phyloP scores from a whole-genome alignment of 2,113 vertebrate genomes.

The Hemicordylus capensis region DNA sequence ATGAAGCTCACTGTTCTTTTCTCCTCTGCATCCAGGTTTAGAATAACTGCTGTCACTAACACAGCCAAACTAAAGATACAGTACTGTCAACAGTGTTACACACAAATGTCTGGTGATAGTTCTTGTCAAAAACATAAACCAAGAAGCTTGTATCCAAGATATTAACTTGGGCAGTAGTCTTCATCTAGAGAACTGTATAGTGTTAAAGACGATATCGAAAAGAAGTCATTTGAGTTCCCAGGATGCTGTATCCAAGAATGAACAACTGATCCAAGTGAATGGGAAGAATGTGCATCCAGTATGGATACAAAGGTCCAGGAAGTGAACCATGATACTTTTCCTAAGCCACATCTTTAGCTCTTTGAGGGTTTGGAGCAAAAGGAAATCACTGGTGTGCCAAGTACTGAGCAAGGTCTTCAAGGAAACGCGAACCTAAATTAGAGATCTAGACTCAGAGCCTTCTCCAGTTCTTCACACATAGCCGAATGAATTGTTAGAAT shows the following conservation, averaged over 20 bases:
- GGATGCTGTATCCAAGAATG: not conserved
- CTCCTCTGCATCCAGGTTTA: not conserved
- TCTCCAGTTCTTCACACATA: no score
- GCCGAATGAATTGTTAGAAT: no score
- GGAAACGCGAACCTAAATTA: not conserved
- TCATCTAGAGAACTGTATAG: conserved; percentile 21
- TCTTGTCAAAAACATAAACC: conserved; percentile 5
- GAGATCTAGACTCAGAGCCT: no score
- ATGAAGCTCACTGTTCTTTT: not conserved
- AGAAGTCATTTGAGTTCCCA: not conserved
- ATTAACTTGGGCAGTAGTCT: accelerated
- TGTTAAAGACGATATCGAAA: conserved; percentile 1
- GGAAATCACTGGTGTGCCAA: not conserved
- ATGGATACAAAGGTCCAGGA: not conserved
- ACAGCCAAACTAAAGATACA: not conserved
- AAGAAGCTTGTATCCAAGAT: conserved; percentile 1
- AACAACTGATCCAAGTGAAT: not conserved
- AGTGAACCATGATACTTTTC: not conserved
- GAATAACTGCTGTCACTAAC: not conserved
- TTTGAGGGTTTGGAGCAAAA: no score
- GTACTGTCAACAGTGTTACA: not conserved
- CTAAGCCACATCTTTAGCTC: not conserved
- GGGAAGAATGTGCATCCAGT: not conserved
- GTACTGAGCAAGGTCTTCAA: not conserved
- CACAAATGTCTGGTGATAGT: not conserved